Base-by-base conservation (phyloP, 1,140 invertebrate species). In the Palaemon carinicauda region DNA sequence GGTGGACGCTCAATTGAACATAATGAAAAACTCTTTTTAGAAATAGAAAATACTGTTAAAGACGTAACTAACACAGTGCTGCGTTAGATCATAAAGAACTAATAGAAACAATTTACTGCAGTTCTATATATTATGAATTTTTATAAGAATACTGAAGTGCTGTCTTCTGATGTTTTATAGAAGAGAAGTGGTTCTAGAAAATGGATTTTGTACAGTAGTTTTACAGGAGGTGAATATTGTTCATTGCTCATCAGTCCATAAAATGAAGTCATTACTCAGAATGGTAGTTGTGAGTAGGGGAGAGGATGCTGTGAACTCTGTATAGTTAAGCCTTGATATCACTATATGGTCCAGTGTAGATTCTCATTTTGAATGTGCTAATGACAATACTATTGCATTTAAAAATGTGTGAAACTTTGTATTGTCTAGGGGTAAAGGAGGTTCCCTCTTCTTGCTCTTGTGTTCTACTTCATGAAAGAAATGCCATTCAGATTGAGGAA, bases 41-140 rank as follows among this genome's bases (percentile, higher is more conserved):
- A 96, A 89, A 93, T 96, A 88, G 95, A 95, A 80, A 95, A 95
- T 90, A 96, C 95, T 56, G 94, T 96, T 86, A 95, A 95, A 90
- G 96, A 97, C 92, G 94, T 96, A 56, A 94, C 95, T 77, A 96
- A 95, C 91, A 94, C 95, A 85, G 94, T 96, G 90, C 95, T 96
- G 91, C 95, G 95, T 93, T 96, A 95, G 54, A 41, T 4, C 29
- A 33, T 41, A 52, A 31, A 17, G n/a, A 31, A 53, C 51, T 10
- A 33, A 5, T 60, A 29, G 51, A 24, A 33, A 17, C 10, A 53
- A 51, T 12, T 33, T 10, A 69, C n/a, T n/a, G 77, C 51, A 24
- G 5, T 54, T 29, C 79, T 41, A 21, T 60, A 60, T 54, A 60
- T 80, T 29, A 19, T 73, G 27, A 21, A n/a, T 19, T 73, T 29